Evolutionary conservation across 2,797 vertebrate species (phyloP), one percentile per base, ranked within the genome.

Genomic region (Telmatherina bonti): DNA sequence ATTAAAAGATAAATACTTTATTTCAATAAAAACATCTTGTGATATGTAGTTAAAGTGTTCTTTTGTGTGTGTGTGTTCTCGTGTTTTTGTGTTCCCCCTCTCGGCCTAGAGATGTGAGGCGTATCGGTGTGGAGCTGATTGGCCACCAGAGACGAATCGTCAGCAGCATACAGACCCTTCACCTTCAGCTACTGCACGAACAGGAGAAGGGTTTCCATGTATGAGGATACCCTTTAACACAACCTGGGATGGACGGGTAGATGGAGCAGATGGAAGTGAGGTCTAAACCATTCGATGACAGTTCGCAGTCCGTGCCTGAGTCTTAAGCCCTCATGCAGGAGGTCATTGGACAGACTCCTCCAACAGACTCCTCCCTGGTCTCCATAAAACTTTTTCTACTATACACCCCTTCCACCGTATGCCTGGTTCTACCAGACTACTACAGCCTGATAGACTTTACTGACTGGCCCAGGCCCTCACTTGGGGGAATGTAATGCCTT

Each of bases 121-220:
- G 90, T 82, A 88, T 93, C 51, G 95, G 95, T 3, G 93, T 95
- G 88, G 93, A 93, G 76, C 85, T 95, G 85, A 94, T 95, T 73
- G 95, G 95, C 72, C 95, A 95, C 90, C 98, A 99, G 96, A 96
- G 97, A 93, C 94, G 97, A 91, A 97, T 99, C 95, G 94, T 96
- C 94, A 99, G 97, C 97, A 98, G 97, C 91, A 94, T 98, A 94
- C 97, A 99, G 94, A 97, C 96, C 88, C 95, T 99, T 86, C 95
- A 96, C 83, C 95, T 98, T 87, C 98, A 99, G 86, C 94, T 98
- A 81, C 94, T 97, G 92, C 97, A 99, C 91, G 93, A 97, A 95
- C 97, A 98, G 89, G 97, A 99, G 91, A 94, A 91, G 82, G 94
- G 92, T 86, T 95, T 95, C 87, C 94, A 95, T 89, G 94, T 95